phyloP scores from a whole-genome alignment of 2,113 vertebrate species.

The Balaenoptera acutorostrata region DNA sequence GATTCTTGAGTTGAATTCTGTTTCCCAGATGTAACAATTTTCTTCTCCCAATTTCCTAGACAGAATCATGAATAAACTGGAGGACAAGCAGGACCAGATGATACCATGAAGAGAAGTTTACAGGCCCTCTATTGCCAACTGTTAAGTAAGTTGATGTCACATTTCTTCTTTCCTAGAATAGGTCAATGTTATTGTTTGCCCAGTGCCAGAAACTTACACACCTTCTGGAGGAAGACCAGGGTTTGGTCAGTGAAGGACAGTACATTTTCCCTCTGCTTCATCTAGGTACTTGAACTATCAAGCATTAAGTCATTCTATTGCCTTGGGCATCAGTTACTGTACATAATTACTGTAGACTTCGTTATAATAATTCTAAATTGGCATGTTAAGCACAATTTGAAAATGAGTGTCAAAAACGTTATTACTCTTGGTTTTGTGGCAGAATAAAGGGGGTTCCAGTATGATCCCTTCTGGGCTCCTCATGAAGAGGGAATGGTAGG shows the following conservation, averaged over 20 bases:
- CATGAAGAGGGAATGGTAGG: background rate
- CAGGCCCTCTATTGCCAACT: slow-evolving; percentile 98
- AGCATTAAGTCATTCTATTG: background rate
- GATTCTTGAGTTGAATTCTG: background rate
- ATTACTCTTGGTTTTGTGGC: background rate
- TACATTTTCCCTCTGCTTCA: background rate
- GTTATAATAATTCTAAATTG: background rate
- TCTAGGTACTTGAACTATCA: background rate
- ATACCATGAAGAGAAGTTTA: slow-evolving; percentile 99
- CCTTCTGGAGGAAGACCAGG: background rate
- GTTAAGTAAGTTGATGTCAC: slow-evolving; percentile 90
- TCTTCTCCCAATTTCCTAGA: slow-evolving; percentile 76
- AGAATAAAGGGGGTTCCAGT: background rate
- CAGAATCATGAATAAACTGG: slow-evolving; percentile 99
- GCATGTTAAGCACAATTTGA: background rate
- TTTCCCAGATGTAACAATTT: slow-evolving; percentile 23
- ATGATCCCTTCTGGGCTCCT: background rate
- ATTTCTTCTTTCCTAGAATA: background rate
- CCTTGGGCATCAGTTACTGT: background rate
- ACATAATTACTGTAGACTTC: background rate
- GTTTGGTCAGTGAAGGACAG: background rate
- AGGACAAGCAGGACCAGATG: slow-evolving; percentile 95
- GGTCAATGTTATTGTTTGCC: background rate
- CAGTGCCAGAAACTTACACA: background rate
- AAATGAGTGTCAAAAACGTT: background rate